Percentiles rank a stretch among this genome's conserved stretches.
These are phyloP conservation scores for Diarsia mendica DNA, from an alignment of 2,888 invertebrate genomes.

Conservation along the genomic window DNA sequence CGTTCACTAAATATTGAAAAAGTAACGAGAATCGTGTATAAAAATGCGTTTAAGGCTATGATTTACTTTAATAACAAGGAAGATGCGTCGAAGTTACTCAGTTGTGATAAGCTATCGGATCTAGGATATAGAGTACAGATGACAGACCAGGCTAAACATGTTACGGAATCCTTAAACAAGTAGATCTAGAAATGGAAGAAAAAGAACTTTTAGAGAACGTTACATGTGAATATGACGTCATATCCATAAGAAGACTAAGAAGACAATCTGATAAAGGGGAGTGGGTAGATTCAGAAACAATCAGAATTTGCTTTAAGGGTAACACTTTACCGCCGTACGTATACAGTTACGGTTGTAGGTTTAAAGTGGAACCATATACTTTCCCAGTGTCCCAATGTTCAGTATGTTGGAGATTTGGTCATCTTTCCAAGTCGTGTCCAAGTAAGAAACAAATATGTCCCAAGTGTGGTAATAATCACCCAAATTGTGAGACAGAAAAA, in stretches of 20 bases:
- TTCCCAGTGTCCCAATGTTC: slow-evolving; percentile 48
- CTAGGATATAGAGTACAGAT: no score
- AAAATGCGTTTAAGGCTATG: no score
- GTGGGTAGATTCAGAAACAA: slow-evolving; percentile 17
- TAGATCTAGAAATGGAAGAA: slow-evolving; percentile 26
- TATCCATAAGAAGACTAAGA: slow-evolving; percentile 15
- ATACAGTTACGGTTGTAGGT: slow-evolving; percentile 31
- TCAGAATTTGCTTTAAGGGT: slow-evolving; percentile 32
- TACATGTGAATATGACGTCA: background rate
- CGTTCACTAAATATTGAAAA: no score
- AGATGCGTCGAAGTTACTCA: no score
- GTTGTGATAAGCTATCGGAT: no score
- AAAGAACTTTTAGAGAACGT: slow-evolving; percentile 19
- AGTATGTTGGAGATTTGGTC: slow-evolving; percentile 39
- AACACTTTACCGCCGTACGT: background rate
- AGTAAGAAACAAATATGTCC: slow-evolving; percentile 25
- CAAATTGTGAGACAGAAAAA: slow-evolving; percentile 23
- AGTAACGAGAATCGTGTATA: no score
- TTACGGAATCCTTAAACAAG: slow-evolving; percentile 13
- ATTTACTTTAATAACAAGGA: no score
- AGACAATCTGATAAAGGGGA: slow-evolving; percentile 1
- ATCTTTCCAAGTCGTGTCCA: slow-evolving; percentile 13
- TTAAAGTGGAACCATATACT: slow-evolving; percentile 42
- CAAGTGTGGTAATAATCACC: slow-evolving; percentile 24
- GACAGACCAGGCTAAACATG: no score